These are phyloP conservation scores for Madoqua kirkii DNA, from an alignment of 2,113 vertebrate species.

Conservation along the genomic window DNA sequence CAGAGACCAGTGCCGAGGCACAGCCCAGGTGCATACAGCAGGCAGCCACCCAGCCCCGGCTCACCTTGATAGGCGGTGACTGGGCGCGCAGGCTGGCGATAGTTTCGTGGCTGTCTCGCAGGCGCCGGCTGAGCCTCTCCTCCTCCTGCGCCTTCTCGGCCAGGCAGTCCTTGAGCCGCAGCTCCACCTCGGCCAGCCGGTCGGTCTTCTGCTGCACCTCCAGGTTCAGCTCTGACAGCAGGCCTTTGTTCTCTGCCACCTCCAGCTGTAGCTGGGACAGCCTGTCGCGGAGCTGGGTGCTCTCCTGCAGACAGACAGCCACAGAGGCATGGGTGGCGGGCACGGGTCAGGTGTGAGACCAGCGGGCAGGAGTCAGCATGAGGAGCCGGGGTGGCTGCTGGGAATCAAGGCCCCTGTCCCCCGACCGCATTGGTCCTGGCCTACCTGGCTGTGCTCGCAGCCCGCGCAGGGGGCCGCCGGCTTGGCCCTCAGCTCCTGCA, in stretches of 20 bases:
- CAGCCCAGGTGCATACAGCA: not conserved
- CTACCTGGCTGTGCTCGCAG: conserved; percentile 87
- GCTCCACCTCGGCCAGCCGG: conserved; percentile 82
- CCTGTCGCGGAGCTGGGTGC: conserved; percentile 78
- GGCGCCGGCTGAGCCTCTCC: conserved; percentile 82
- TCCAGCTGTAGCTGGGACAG: conserved; percentile 85
- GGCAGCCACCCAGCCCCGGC: not conserved
- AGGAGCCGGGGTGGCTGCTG: not conserved
- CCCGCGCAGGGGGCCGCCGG: conserved; percentile 61
- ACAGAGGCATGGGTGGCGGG: conserved; percentile 26
- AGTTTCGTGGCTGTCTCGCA: conserved; percentile 88
- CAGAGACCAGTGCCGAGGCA: not conserved
- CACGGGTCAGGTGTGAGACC: not conserved
- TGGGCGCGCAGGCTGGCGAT: conserved; percentile 83
- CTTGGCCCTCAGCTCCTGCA: conserved; percentile 74
- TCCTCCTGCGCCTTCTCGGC: conserved; percentile 83
- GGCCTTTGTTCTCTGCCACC: conserved; percentile 79
- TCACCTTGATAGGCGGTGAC: conserved; percentile 88
- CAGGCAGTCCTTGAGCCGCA: conserved; percentile 85
- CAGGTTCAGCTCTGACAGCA: conserved; percentile 79
- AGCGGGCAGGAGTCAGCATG: not conserved
- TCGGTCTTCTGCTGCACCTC: conserved; percentile 87
- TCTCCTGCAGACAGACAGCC: conserved; percentile 78
- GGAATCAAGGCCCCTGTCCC: not conserved
- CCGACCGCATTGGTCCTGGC: fast-evolving